Percentiles rank a stretch among this genome's conserved stretches.
phyloP scores from a whole-genome alignment of 2,113 vertebrate genomes.

The Rhinoderma darwinii region DNA sequence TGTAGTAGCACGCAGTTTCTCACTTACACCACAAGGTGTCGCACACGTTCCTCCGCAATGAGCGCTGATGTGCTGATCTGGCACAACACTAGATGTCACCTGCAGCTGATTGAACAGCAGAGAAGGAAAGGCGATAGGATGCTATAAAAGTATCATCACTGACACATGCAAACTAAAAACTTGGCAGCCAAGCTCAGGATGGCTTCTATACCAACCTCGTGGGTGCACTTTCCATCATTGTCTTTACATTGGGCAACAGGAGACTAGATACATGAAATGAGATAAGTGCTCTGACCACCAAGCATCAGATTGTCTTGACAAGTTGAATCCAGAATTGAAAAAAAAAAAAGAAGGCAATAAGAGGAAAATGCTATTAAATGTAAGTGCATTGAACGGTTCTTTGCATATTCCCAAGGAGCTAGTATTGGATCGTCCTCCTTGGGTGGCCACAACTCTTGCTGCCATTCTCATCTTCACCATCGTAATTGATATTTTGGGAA shows the following conservation, averaged over 20 bases:
- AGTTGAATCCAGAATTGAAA: neutral
- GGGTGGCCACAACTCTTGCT: conserved; percentile 86
- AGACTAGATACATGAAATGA: conserved; percentile 33
- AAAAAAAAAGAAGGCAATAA: conserved; percentile 22
- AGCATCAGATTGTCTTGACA: neutral
- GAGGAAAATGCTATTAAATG: conserved; percentile 78
- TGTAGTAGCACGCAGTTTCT: neutral
- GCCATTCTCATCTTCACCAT: conserved; percentile 91
- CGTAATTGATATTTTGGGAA: conserved; percentile 91
- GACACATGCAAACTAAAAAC: conserved; percentile 62
- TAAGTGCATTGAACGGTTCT: conserved; percentile 81
- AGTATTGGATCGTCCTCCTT: conserved; percentile 76
- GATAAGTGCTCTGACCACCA: neutral
- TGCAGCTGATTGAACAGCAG: conserved; percentile 50
- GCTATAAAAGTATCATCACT: conserved; percentile 66
- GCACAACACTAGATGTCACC: conserved; percentile 70
- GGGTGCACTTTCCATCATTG: neutral
- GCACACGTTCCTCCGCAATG: neutral
- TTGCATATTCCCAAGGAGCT: conserved; percentile 67
- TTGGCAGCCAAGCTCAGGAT: conserved; percentile 48
- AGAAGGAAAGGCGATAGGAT: conserved; percentile 69
- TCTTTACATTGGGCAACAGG: neutral
- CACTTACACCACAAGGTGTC: conserved; percentile 25
- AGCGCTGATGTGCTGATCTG: neutral
- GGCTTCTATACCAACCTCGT: conserved; percentile 56